Evolutionary conservation across 1,140 invertebrate genomes (phyloP).

Genomic region (Neodiprion virginianus): DNA sequence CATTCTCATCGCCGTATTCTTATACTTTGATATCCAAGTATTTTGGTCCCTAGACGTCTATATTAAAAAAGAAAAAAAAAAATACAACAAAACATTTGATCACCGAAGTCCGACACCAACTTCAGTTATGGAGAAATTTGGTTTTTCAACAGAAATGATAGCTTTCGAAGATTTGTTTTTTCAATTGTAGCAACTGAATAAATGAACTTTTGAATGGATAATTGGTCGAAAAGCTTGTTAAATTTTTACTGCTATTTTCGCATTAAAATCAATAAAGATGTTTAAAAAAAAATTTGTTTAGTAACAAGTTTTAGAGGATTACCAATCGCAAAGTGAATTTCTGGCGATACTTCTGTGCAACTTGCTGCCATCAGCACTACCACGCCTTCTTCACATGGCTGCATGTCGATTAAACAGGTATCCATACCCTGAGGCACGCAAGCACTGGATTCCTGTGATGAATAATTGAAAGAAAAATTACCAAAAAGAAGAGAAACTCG

Average conservation of each 20-base stretch:
- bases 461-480: constrained; percentile 23
- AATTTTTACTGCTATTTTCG: background rate
- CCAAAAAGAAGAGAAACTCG: constrained; percentile 16
- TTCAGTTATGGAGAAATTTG: no score
- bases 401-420: constrained; percentile 77
- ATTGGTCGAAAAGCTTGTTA: background rate
- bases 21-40: no score
- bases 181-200: no score
- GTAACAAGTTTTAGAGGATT: constrained; percentile 32
- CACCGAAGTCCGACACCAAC: no score
- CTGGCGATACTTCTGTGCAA: constrained; percentile 68
- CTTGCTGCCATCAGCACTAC: constrained; percentile 77
- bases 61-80: no score
- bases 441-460: constrained; percentile 43
- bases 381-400: constrained; percentile 70
- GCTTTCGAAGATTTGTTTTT: no score
- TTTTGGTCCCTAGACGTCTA: no score
- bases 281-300: constrained; percentile 11
- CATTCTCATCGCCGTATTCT: no score
- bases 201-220: background rate
- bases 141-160: no score
- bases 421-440: constrained; percentile 58
- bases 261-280: background rate
- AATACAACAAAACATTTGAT: no score
- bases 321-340: constrained; percentile 76